A percentile compares a stretch with the other conserved stretches of the same genome.
phyloP scores from a whole-genome alignment of 2,113 vertebrate species.

The Nesoenas mayeri region DNA sequence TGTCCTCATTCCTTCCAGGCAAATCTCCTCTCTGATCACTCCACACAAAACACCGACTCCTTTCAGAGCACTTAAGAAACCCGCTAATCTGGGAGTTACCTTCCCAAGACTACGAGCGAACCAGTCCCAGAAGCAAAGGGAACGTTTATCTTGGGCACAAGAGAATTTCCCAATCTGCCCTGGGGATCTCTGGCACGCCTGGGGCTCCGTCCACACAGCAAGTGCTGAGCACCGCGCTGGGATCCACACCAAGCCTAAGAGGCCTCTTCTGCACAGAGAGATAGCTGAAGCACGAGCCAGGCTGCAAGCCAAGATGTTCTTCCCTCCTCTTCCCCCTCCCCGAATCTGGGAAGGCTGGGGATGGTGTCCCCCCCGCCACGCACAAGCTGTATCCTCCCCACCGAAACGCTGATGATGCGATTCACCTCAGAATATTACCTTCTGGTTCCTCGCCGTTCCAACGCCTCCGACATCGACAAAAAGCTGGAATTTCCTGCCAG shows the following conservation, averaged over 20 bases:
- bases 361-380: background rate
- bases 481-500: slow-evolving; percentile 75
- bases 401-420: slow-evolving; percentile 18
- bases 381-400: background rate
- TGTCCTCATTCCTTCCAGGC: background rate
- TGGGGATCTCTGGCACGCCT: slow-evolving; percentile 11
- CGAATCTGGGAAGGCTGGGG: background rate
- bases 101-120: background rate
- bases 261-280: background rate
- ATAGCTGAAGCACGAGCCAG: background rate
- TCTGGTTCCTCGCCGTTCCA: slow-evolving; percentile 20
- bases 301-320: slow-evolving; percentile 17
- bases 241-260: slow-evolving; percentile 4
- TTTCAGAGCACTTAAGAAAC: background rate
- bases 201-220: background rate
- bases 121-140: background rate
- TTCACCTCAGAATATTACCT: slow-evolving; percentile 20
- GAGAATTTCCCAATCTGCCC: slow-evolving; percentile 27
- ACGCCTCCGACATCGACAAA: slow-evolving; percentile 59
- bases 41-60: background rate
- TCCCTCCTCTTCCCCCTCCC: background rate
- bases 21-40: background rate
- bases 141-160: slow-evolving; percentile 9
- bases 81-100: background rate
- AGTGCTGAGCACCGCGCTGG: background rate